A percentile compares a stretch with the other conserved stretches of the same genome.
These are phyloP conservation scores for Neosalanx taihuensis DNA, from an alignment of 2,797 vertebrate species.

Conservation along the genomic window DNA sequence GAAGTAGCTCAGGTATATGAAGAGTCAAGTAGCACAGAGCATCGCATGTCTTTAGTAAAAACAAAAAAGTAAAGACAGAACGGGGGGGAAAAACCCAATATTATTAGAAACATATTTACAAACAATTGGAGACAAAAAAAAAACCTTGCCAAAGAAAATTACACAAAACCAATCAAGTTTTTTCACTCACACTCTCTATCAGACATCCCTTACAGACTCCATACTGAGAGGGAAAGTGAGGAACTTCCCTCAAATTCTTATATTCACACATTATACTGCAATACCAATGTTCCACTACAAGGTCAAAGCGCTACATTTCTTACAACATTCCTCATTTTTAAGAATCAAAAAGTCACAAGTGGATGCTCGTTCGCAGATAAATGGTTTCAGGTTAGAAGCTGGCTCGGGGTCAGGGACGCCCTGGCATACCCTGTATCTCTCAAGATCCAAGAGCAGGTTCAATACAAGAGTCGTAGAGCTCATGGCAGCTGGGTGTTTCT, in stretches of 20 bases:
- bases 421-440: slow-evolving; percentile 68
- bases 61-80: not conserved
- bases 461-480: slow-evolving; percentile 56
- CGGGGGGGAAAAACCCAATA: too few species aligned
- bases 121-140: too few species aligned
- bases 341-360: slow-evolving; percentile 75
- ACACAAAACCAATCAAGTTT: too few species aligned
- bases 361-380: slow-evolving; percentile 69
- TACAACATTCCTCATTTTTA: slow-evolving; percentile 57
- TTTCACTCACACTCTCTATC: too few species aligned
- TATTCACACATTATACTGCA: not conserved
- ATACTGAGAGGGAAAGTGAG: too few species aligned
- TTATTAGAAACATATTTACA: too few species aligned
- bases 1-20: not conserved
- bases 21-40: not conserved
- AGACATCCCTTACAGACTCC: too few species aligned
- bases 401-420: slow-evolving; percentile 55
- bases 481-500: slow-evolving; percentile 58
- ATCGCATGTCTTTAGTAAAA: not conserved
- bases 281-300: slow-evolving; percentile 25
- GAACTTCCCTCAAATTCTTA: too few species aligned
- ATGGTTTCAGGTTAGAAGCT: slow-evolving; percentile 24
- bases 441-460: slow-evolving; percentile 69
- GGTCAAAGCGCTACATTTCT: slow-evolving; percentile 55
- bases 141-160: too few species aligned